Conservation (phyloP, 2,797 vertebrate species). For the Labeo calbasu region DNA sequence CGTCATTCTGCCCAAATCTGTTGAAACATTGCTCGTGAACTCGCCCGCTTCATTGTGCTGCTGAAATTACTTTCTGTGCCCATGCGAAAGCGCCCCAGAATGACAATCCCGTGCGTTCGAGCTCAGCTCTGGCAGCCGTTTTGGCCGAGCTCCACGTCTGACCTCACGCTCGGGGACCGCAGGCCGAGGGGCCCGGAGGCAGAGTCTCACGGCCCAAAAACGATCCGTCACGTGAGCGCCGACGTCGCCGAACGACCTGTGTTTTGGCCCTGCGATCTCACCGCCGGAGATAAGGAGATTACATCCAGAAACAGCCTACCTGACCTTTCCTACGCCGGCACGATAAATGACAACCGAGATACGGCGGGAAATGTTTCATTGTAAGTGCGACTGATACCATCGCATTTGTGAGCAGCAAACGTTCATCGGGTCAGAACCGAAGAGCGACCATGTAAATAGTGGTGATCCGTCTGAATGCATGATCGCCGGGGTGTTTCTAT, state of each 20-base stretch:
- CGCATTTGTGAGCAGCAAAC: neutral
- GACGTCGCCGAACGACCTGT: neutral
- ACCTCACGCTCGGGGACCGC: slow-evolving; percentile 61
- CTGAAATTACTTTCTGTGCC: slow-evolving; percentile 72
- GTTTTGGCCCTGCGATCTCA: neutral
- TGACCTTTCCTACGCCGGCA: slow-evolving; percentile 52
- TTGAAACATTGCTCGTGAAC: slow-evolving; percentile 68
- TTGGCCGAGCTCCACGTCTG: slow-evolving; percentile 65
- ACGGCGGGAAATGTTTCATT: slow-evolving; percentile 22
- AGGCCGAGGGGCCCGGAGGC: slow-evolving; percentile 16
- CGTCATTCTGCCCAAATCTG: slow-evolving; percentile 70
- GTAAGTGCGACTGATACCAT: neutral
- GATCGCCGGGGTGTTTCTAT: neutral
- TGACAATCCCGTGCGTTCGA: slow-evolving; percentile 74
- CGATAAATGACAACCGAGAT: slow-evolving; percentile 43
- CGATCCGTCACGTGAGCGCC: too few species aligned
- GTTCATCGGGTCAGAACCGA: neutral
- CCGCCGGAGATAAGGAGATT: slow-evolving; percentile 48
- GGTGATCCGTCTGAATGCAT: neutral
- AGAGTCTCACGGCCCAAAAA: slow-evolving; percentile 23
- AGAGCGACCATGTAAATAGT: neutral
- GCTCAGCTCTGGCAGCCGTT: slow-evolving; percentile 67
- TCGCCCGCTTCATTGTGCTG: slow-evolving; percentile 71
- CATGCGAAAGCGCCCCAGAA: slow-evolving; percentile 67
- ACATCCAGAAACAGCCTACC: slow-evolving; percentile 27